These are phyloP conservation scores for Brachionus rubens DNA, from an alignment of 1,140 invertebrate species.

Conservation along the genomic window DNA sequence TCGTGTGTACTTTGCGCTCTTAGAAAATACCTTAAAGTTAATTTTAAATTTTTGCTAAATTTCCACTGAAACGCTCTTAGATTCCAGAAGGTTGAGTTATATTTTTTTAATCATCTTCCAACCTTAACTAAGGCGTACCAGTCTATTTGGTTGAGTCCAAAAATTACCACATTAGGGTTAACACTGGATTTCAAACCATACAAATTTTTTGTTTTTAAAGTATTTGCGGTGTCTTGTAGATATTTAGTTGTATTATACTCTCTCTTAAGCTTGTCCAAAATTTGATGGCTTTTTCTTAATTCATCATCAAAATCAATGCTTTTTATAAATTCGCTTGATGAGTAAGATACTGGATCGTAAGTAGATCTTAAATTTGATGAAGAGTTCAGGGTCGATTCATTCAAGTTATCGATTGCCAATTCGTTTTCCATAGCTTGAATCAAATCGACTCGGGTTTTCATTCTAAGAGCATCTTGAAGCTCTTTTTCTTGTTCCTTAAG, in stretches of 20 bases:
- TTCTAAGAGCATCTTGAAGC: constrained; percentile 27
- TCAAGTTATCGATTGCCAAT: constrained; percentile 3
- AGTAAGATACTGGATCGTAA: neutral
- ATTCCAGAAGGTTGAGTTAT: too few species aligned
- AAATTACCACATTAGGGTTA: constrained; percentile 9
- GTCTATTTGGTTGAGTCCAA: too few species aligned
- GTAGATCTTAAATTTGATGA: neutral
- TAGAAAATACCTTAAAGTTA: constrained; percentile 1
- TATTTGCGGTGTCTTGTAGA: neutral
- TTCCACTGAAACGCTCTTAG: too few species aligned
- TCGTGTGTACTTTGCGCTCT: neutral
- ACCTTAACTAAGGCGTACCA: too few species aligned
- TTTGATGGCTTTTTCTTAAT: constrained; percentile 4
- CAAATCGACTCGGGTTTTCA: constrained; percentile 15
- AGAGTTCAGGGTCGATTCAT: neutral
- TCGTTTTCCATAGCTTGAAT: constrained; percentile 38
- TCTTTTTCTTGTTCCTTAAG: constrained; percentile 33
- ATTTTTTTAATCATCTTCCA: too few species aligned
- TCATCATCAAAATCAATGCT: constrained; percentile 17
- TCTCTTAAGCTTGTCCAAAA: constrained; percentile 12
- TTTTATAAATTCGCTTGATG: neutral
- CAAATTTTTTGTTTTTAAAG: too few species aligned
- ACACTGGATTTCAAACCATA: neutral
- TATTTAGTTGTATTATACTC: neutral
- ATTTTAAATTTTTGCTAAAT: too few species aligned